A percentile compares a stretch with the other conserved stretches of the same genome.
Evolutionary conservation across 2,888 invertebrate species (phyloP).

Genomic region (Ennomos fuscantarius): DNA sequence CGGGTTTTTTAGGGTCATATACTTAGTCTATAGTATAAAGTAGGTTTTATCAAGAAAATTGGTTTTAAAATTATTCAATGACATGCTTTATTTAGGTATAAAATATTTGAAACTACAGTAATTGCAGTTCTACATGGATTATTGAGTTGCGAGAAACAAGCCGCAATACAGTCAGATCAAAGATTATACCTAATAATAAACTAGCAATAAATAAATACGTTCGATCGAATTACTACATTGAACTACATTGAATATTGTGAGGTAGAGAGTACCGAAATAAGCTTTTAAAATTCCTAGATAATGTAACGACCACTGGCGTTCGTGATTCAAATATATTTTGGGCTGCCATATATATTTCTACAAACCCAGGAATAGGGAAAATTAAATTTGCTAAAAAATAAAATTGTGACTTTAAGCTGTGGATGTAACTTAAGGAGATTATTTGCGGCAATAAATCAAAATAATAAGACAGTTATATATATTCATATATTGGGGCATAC

Average conservation of each 20-base stretch:
- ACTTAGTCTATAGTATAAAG: too few relatives aligned
- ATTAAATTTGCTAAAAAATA: too few relatives aligned
- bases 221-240: slow-evolving; percentile 21
- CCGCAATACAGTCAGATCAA: slow-evolving; percentile 22
- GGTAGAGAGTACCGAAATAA: slow-evolving; percentile 56
- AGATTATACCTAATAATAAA: slow-evolving; percentile 5
- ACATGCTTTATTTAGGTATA: too few relatives aligned
- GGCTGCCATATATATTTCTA: slow-evolving; percentile 47
- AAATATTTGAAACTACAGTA: too few relatives aligned
- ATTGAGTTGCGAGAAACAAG: slow-evolving; percentile 9
- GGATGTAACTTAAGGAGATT: too few relatives aligned
- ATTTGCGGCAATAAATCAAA: too few relatives aligned
- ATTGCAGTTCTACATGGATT: not conserved
- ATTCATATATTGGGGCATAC: too few relatives aligned
- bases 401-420: too few relatives aligned
- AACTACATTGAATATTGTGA: slow-evolving; percentile 27
- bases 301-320: slow-evolving; percentile 60
- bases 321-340: slow-evolving; percentile 54
- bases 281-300: slow-evolving; percentile 84
- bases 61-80: too few relatives aligned
- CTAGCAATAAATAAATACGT: slow-evolving; percentile 26
- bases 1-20: too few relatives aligned
- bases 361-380: slow-evolving; percentile 15
- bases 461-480: too few relatives aligned
- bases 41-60: too few relatives aligned